Base-by-base conservation (phyloP, 64 coral and sea anemone species). In the Porites australiensis region DNA sequence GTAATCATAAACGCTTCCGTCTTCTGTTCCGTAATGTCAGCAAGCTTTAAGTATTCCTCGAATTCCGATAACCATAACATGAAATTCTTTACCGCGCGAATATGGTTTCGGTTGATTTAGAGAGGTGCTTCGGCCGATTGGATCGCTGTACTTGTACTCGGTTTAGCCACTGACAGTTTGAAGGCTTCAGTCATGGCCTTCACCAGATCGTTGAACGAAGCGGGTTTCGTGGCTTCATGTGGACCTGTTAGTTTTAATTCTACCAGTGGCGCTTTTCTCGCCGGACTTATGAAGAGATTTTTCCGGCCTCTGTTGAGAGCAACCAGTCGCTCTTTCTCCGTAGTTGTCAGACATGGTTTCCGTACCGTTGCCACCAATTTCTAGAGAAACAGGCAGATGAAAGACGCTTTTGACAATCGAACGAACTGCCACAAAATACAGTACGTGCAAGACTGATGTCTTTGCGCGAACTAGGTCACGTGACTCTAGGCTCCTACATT, bases 51-150 rank as follows among this genome's bases (percentile, higher is more conserved):
- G 71, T 87, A 87, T 64, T 90, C 70, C 13, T 57, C 47, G 47
- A 90, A 90, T 53, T 95, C 88, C 8, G 81, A 70, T 79, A 95
- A 49, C 93, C 93, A 95, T 50, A 82, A 85, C 77, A 87, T 95
- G 81, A 90, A 90, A 65, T 90, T 86, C 19, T 86, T 46, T 16
- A 37, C 93, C 88, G 50, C 87, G 49, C 20, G 88, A 71, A 22
- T 86, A 90, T 46, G 71, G 71, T 74, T 74, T 74, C 12, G 71
- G 71, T 44, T 74, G 71, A 27, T 74, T 74, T 22, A 74, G 23
- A 19, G 71, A 27, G 47, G 47, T 13, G 47, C 58, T 78, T 58
- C 75, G 54, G 75, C 75, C 57, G 50, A 78, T 78, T 57, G 75
- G 57, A 78, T 78, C 75, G 50, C 51, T 53, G 27, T 37, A 37